Evolutionary conservation across 2,113 vertebrate genomes (phyloP).

Genomic region (Anser brachyrhynchus): DNA sequence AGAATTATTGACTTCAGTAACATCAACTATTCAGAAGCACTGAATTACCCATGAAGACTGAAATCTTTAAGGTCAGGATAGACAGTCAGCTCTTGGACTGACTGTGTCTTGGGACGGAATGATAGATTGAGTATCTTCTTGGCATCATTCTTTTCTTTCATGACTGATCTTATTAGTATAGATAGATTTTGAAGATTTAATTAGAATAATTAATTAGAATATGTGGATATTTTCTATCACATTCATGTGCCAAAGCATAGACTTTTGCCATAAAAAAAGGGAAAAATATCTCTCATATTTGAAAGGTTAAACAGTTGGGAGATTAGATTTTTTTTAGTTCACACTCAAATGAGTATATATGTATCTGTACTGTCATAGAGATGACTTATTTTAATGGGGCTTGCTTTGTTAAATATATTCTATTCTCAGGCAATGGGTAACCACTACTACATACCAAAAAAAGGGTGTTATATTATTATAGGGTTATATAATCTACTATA

Average conservation of each 20-base stretch:
- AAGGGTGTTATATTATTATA: not conserved
- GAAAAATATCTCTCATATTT: not conserved
- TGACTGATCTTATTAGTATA: not conserved
- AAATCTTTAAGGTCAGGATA: not conserved
- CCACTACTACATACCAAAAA: not conserved
- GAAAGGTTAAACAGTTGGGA: not conserved
- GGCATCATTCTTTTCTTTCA: not conserved
- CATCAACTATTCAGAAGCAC: not conserved
- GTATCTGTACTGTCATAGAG: not conserved
- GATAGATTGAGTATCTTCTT: not conserved
- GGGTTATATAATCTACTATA: not conserved
- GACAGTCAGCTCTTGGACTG: not conserved
- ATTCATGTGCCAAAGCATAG: not conserved
- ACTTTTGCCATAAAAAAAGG: not conserved
- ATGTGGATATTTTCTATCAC: not conserved
- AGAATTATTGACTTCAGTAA: not conserved
- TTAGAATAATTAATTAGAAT: not conserved
- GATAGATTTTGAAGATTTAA: not conserved
- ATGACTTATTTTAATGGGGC: not conserved
- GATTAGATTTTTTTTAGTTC: not conserved
- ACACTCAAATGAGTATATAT: not conserved
- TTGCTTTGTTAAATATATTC: not conserved
- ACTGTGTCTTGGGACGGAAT: not conserved
- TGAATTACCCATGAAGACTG: not conserved
- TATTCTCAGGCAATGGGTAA: not conserved